These are phyloP conservation scores for Lordiphosa andalusiaca DNA, from an alignment of 2,888 invertebrate genomes.

Conservation along the genomic window DNA sequence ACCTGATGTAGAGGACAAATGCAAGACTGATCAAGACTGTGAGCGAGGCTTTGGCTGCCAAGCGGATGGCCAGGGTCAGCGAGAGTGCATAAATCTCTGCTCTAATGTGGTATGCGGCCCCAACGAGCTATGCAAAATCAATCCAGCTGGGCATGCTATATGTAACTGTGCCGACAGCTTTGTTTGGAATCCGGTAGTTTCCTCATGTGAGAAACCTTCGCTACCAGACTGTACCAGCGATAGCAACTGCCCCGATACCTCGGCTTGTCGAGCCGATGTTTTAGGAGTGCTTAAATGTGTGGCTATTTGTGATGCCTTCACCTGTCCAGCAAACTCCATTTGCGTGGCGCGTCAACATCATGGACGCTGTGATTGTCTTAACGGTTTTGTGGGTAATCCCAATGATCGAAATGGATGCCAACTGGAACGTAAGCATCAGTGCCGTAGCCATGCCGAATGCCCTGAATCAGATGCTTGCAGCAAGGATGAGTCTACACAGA, in stretches of 20 bases:
- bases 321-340: conserved; percentile 91
- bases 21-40: conserved; percentile 87
- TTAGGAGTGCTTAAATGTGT: conserved; percentile 92
- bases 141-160: conserved; percentile 85
- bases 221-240: conserved; percentile 89
- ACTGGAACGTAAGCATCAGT: conserved; percentile 86
- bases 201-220: conserved; percentile 91
- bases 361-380: conserved; percentile 90
- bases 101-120: conserved; percentile 89
- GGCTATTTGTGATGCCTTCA: conserved; percentile 89
- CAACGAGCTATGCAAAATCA: conserved; percentile 89
- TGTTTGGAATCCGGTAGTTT: conserved; percentile 91
- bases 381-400: conserved; percentile 93
- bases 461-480: conserved; percentile 90
- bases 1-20: conserved; percentile 83
- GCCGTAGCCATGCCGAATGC: conserved; percentile 90
- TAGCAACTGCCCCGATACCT: conserved; percentile 85
- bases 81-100: conserved; percentile 89
- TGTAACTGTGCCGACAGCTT: conserved; percentile 90
- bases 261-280: conserved; percentile 90
- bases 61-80: conserved; percentile 83
- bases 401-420: conserved; percentile 94
- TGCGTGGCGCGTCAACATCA: conserved; percentile 88
- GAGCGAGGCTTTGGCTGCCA: conserved; percentile 86
- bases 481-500: conserved; percentile 82